Conservation (phyloP, 2,797 vertebrate species). For the Coracias cyanogaster region DNA sequence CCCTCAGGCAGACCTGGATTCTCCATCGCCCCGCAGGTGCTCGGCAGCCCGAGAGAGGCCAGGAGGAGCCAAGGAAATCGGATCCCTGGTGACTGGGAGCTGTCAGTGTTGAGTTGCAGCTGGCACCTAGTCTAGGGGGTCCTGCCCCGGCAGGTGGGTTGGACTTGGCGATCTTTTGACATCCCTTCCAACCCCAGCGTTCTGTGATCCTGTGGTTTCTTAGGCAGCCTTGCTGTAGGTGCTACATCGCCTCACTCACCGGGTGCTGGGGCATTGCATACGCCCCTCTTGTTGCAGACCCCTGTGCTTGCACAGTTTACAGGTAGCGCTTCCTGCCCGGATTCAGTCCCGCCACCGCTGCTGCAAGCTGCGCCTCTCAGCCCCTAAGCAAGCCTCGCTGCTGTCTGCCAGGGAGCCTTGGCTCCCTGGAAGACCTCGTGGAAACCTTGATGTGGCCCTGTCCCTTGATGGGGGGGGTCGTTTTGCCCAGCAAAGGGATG, state of each 20-base stretch:
- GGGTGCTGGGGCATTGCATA: accelerated
- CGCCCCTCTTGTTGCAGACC: neutral
- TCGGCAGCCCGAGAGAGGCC: neutral
- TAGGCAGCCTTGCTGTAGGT: neutral
- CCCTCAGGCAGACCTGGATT: neutral
- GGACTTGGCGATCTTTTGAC: too few relatives aligned
- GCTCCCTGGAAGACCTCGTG: neutral
- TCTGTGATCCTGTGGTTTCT: neutral
- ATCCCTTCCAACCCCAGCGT: too few relatives aligned
- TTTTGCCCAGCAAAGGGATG: neutral
- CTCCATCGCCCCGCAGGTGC: neutral
- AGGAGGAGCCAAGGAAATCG: slow-evolving; percentile 4
- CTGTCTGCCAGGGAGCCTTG: neutral
- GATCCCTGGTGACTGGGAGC: slow-evolving; percentile 1
- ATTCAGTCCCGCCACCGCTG: accelerated
- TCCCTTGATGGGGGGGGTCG: neutral
- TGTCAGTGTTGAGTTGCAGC: slow-evolving; percentile 48
- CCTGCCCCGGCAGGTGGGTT: too few relatives aligned
- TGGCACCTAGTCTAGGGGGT: neutral
- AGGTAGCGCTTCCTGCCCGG: neutral
- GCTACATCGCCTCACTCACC: neutral
- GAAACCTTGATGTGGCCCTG: neutral
- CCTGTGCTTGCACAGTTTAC: neutral
- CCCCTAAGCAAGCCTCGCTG: neutral
- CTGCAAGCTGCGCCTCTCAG: neutral